Evolutionary conservation across 2,113 vertebrate genomes (phyloP).

Genomic region (human): GRCh38 chr5:62282001-62282500

Average conservation of each 20-base stretch:
- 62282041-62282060: not conserved
- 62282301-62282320: not conserved
- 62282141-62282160: not conserved
- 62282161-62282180: not conserved
- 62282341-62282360: not conserved
- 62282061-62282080: not conserved
- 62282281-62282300: not conserved
- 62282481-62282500: not conserved
- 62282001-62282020: not conserved
- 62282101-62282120: not conserved
- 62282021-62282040: not conserved
- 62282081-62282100: not conserved
- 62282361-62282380: not conserved
- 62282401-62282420: not conserved
- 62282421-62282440: not conserved
- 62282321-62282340: not conserved
- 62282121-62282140: constrained; percentile 26
- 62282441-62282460: not conserved
- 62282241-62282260: not conserved
- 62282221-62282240: not conserved
- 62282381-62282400: not conserved
- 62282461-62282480: not conserved
- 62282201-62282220: not conserved
- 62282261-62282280: not conserved
- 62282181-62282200: not conserved